Evolutionary conservation across 1,140 invertebrate genomes (phyloP), one percentile per base, ranked within the genome.

Genomic region (Adelges cooleyi): DNA sequence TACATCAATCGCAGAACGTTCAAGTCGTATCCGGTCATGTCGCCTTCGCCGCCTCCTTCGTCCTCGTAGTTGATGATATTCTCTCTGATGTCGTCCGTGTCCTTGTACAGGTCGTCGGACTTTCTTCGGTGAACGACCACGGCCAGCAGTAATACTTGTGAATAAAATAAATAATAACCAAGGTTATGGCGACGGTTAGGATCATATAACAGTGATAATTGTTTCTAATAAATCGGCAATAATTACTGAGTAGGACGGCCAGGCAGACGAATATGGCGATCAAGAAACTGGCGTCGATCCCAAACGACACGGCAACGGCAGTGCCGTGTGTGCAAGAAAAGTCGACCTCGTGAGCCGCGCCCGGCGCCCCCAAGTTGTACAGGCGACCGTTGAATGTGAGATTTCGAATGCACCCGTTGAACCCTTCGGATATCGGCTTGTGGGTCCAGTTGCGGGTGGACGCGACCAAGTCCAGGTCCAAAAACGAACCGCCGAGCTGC

Each of bases 41-140:
- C 94, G 15, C 90, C 89, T 76, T 97, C 93, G 69, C 93, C 93
- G 71, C 91, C 93, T 38, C 94, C 94, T 77, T 98, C 94, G 71
- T 97, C 95, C 74, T 95, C 91, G 72, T 98, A 97, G 71, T 91
- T 91, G 67, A 97, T 95, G 68, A 98, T 96, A 71, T 93, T 98
- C 76, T 97, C 94, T 68, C 93, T 79, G 36, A 96, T 94, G 73
- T 98, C 95, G 73, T 97, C 93, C 69, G 92, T 84, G 72, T 96
- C 92, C 73, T 95, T 95, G 33, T 91, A 86, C 70, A 87, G 81
- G 66, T 92, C 90, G 72, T 95, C 88, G 10, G 87, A 84, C 69
- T 87, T 84, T 33, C 86, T 80, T 68, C 86, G 81, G 71, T 92
- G 90, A 0, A 93, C 86, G 3, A 94, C 87, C 49, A 94, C 86